Percentiles rank a stretch among this genome's conserved stretches.
These are phyloP conservation scores for Engraulis encrasicolus DNA, from an alignment of 2,113 vertebrate species.

Conservation along the genomic window DNA sequence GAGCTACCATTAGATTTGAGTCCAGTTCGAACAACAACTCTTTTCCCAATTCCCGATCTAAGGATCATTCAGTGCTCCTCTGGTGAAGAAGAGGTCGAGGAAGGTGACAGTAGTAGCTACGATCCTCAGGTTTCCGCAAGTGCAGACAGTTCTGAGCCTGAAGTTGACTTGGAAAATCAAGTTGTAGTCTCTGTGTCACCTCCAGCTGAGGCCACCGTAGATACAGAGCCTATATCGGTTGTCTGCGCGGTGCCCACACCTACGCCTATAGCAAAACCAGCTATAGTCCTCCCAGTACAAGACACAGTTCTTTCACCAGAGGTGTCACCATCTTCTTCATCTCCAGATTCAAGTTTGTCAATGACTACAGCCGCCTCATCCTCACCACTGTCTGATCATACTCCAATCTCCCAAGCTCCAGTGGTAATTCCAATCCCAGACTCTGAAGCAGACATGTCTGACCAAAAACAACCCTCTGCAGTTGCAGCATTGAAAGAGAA, in stretches of 20 bases:
- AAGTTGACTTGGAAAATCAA: constrained; percentile 64
- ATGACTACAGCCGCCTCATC: constrained; percentile 22
- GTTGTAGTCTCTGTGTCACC: constrained; percentile 55
- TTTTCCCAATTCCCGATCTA: constrained; percentile 94
- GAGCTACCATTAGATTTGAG: constrained; percentile 47
- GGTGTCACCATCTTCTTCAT: constrained; percentile 24
- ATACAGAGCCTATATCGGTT: constrained; percentile 82
- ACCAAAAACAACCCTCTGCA: neutral
- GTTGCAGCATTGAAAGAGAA: neutral
- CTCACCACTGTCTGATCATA: constrained; percentile 23
- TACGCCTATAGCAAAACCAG: constrained; percentile 49
- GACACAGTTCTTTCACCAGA: constrained; percentile 28
- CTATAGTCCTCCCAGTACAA: neutral
- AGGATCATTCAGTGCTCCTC: constrained; percentile 98
- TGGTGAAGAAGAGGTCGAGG: constrained; percentile 85
- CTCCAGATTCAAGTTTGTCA: constrained; percentile 36
- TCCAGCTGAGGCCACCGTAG: constrained; percentile 72
- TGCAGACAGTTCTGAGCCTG: constrained; percentile 77
- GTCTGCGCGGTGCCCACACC: constrained; percentile 84
- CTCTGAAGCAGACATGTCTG: constrained; percentile 16
- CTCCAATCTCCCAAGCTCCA: neutral
- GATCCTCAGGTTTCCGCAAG: constrained; percentile 79
- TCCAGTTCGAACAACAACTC: constrained; percentile 77
- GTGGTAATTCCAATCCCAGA: constrained; percentile 39
- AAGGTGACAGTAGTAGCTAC: constrained; percentile 86